These are phyloP conservation scores for Tachuris rubrigastra DNA, from an alignment of 2,113 vertebrate species.

Conservation along the genomic window DNA sequence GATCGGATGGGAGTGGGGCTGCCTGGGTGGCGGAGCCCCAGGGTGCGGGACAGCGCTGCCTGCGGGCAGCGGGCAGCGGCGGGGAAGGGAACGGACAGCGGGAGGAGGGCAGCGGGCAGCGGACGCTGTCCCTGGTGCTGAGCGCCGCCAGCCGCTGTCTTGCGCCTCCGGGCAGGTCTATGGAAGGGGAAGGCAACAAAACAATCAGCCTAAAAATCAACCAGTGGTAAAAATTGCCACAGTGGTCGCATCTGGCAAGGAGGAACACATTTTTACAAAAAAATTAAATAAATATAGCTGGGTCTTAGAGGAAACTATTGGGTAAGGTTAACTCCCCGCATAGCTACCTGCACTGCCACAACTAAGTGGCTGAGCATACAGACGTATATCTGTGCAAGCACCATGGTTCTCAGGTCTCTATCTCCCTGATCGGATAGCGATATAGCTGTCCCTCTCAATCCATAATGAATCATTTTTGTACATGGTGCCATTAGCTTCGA, in stretches of 20 bases:
- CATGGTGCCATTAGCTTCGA: not conserved
- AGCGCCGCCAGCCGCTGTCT: not conserved
- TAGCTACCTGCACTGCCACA: not conserved
- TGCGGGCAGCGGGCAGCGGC: not conserved
- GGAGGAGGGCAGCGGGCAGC: not conserved
- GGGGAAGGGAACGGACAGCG: not conserved
- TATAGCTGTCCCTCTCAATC: not conserved
- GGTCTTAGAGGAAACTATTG: not conserved
- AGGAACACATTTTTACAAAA: not conserved
- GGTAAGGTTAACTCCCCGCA: not conserved
- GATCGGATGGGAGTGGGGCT: not conserved
- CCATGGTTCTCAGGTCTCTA: not conserved
- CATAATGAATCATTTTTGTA: not conserved
- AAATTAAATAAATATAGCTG: not conserved
- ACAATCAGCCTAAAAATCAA: not conserved
- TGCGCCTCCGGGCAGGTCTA: not conserved
- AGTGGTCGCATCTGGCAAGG: not conserved
- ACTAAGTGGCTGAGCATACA: not conserved
- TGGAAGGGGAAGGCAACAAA: not conserved
- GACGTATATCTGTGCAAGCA: not conserved
- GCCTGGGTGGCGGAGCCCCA: fast-evolving
- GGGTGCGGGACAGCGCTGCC: not conserved
- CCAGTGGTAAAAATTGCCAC: not conserved
- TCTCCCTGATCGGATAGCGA: not conserved
- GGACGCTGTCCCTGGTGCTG: slow-evolving; percentile 75